A percentile compares a stretch with the other conserved stretches of the same genome.
These are phyloP conservation scores for Coracias cyanogaster DNA, from an alignment of 2,797 vertebrate genomes.

Conservation along the genomic window DNA sequence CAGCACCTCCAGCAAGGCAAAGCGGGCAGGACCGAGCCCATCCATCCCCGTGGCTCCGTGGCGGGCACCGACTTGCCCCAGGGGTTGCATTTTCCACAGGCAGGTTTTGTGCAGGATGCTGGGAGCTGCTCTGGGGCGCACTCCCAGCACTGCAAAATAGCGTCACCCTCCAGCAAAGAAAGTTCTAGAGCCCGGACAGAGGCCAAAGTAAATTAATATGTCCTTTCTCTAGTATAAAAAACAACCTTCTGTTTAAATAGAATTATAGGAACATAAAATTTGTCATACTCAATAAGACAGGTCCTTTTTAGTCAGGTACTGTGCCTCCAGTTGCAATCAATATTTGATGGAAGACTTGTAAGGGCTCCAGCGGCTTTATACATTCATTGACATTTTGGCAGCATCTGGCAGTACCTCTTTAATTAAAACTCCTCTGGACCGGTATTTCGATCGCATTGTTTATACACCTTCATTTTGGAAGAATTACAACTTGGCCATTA, in stretches of 20 bases:
- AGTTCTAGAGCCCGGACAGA: not conserved
- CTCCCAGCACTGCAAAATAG: not conserved
- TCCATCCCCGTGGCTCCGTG: not conserved
- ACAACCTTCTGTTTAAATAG: slow-evolving; percentile 36
- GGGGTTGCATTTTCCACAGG: not conserved
- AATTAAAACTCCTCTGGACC: slow-evolving; percentile 63
- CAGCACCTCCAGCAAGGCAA: not conserved
- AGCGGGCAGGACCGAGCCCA: not conserved
- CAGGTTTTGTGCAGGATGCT: not conserved
- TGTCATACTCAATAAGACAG: slow-evolving; percentile 51
- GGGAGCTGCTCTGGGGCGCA: not conserved
- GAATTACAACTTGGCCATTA: slow-evolving; percentile 37
- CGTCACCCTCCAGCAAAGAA: slow-evolving; percentile 7
- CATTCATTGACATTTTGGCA: slow-evolving; percentile 51
- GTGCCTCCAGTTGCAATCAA: slow-evolving; percentile 48
- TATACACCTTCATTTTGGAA: slow-evolving; percentile 48
- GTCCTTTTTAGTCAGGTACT: slow-evolving; percentile 14
- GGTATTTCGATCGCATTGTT: slow-evolving; percentile 43
- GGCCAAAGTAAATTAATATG: slow-evolving; percentile 46
- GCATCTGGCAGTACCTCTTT: slow-evolving; percentile 50
- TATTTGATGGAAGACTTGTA: slow-evolving; percentile 69
- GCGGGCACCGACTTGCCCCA: accelerated
- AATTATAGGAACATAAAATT: slow-evolving; percentile 66
- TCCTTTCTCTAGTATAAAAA: not conserved
- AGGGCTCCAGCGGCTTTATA: slow-evolving; percentile 59